Evolutionary conservation across 2,113 vertebrate species (phyloP).

Genomic region (Rhadina sibilatrix): DNA sequence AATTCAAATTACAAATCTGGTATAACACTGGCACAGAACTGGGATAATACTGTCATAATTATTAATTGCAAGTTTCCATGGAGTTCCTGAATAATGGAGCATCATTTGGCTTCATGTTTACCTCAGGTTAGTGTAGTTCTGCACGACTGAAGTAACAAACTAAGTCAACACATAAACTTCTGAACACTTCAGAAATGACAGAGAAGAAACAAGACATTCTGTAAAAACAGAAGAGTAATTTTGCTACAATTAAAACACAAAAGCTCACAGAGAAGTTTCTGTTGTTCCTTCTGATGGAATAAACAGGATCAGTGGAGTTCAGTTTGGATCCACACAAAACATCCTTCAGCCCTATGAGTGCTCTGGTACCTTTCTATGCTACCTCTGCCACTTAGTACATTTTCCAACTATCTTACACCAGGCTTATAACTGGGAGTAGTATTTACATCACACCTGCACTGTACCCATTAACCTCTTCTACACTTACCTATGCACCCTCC

Average conservation of each 20-base stretch:
- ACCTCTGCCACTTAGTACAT: background rate
- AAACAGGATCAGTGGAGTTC: background rate
- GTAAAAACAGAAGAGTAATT: background rate
- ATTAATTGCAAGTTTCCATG: background rate
- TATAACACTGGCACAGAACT: background rate
- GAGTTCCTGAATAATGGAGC: background rate
- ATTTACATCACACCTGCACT: background rate
- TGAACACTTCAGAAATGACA: background rate
- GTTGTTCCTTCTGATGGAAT: background rate
- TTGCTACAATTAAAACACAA: background rate
- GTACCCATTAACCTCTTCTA: background rate
- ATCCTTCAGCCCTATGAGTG: background rate
- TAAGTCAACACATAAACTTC: background rate
- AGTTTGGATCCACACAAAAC: background rate
- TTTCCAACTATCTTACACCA: background rate
- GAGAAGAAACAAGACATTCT: fast-evolving
- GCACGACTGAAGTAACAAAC: background rate
- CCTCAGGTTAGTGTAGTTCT: background rate
- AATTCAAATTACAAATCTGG: background rate
- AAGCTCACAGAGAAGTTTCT: background rate
- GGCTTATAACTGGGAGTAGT: background rate
- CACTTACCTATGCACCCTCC: background rate
- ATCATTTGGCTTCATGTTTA: fast-evolving
- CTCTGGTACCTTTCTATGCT: background rate
- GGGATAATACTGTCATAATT: background rate